phyloP scores from a whole-genome alignment of 2,113 vertebrate genomes.

The Phaethon lepturus region DNA sequence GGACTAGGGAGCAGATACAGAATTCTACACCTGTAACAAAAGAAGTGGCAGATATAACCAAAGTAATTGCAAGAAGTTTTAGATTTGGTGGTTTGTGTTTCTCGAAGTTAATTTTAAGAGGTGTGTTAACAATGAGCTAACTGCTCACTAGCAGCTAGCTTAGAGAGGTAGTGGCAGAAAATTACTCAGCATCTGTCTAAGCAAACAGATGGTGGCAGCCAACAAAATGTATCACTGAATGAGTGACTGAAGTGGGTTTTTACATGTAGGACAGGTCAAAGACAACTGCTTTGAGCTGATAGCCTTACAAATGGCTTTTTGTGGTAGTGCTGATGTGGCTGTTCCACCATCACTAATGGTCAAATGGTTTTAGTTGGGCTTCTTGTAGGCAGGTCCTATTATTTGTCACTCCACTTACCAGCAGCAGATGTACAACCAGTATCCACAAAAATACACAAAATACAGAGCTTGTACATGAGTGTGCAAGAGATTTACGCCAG shows the following conservation, averaged over 20 bases:
- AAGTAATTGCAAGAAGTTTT: background rate
- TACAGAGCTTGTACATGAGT: background rate
- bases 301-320: background rate
- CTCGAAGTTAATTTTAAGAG: background rate
- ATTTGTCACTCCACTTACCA: background rate
- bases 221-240: background rate
- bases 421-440: background rate
- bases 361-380: background rate
- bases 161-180: background rate
- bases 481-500: background rate
- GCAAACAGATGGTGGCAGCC: background rate
- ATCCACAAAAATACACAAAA: background rate
- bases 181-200: background rate
- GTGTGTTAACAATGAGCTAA: background rate
- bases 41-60: background rate
- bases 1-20: background rate
- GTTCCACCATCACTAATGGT: background rate
- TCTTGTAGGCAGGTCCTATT: background rate
- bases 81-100: background rate
- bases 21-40: background rate
- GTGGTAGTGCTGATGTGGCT: background rate
- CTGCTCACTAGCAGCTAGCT: background rate
- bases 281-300: background rate
- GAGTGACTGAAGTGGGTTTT: background rate
- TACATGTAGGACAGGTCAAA: background rate